These are phyloP conservation scores for Drosophila tripunctata DNA, from an alignment of 2,888 invertebrate species.

Conservation along the genomic window DNA sequence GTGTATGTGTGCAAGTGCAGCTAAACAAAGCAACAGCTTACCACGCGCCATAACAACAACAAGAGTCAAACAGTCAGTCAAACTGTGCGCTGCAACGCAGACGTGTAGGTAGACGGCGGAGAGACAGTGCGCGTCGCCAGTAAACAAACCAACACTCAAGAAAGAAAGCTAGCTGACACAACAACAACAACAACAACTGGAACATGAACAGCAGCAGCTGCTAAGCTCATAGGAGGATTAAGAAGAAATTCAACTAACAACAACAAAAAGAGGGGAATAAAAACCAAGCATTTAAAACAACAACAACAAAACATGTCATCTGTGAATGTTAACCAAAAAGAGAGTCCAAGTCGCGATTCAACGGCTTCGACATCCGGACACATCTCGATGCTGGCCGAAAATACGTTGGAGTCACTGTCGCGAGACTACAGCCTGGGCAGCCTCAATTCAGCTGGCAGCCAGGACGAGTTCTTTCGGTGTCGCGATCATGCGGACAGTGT, in stretches of 20 bases:
- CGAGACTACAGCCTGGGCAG: constrained; percentile 89
- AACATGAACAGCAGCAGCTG: no score
- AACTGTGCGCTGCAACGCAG: constrained; percentile 57
- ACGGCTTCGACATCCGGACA: constrained; percentile 82
- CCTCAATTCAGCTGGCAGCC: constrained; percentile 88
- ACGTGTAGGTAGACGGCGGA: constrained; percentile 44
- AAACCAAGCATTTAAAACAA: neutral
- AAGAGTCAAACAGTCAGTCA: constrained; percentile 59
- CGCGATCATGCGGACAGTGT: constrained; percentile 92
- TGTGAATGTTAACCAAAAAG: constrained; percentile 77
- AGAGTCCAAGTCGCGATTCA: constrained; percentile 84
- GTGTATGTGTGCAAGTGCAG: constrained; percentile 49
- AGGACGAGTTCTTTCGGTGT: constrained; percentile 91
- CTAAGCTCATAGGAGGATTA: neutral
- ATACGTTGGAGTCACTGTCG: constrained; percentile 85
- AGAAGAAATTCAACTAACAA: neutral
- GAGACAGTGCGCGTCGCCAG: constrained; percentile 16
- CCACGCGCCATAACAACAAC: constrained; percentile 58
- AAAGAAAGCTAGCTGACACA: constrained; percentile 35
- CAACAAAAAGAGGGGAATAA: neutral
- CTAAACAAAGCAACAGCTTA: constrained; percentile 61
- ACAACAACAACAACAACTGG: constrained; percentile 7
- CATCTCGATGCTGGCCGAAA: constrained; percentile 80
- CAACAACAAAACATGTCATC: constrained; percentile 71
- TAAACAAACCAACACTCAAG: no score